Percentiles rank a stretch among this genome's conserved stretches.
Conservation (phyloP, 2,888 invertebrate genomes). For the Oligia latruncula region DNA sequence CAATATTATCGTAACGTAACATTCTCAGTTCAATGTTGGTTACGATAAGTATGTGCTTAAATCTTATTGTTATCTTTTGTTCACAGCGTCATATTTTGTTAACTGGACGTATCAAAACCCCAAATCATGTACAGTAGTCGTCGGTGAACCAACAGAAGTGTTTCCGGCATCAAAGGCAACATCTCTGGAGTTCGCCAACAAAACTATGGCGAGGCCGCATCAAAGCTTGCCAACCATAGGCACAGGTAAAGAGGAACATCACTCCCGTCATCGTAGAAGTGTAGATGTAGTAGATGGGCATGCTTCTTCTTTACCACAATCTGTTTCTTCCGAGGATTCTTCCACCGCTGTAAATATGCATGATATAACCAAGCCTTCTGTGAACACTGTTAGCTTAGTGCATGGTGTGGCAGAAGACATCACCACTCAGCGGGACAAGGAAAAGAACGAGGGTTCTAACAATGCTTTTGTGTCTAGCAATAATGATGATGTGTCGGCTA, state of each 20-base stretch:
- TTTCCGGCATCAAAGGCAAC: constrained; percentile 93
- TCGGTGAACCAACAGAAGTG: constrained; percentile 94
- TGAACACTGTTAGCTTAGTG: constrained; percentile 85
- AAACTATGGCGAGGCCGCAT: constrained; percentile 92
- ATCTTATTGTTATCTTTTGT: constrained; percentile 64
- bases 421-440: constrained; percentile 69
- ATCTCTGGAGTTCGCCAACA: constrained; percentile 92
- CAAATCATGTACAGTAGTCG: constrained; percentile 95
- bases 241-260: constrained; percentile 88
- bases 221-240: constrained; percentile 90
- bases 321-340: constrained; percentile 83
- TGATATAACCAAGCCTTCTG: constrained; percentile 86
- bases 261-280: constrained; percentile 93
- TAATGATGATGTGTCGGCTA: constrained; percentile 73
- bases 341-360: constrained; percentile 86
- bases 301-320: constrained; percentile 85
- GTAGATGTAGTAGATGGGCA: constrained; percentile 92
- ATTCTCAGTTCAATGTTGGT: constrained; percentile 42
- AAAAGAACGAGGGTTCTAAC: constrained; percentile 71
- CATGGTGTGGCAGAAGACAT: constrained; percentile 84
- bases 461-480: constrained; percentile 80
- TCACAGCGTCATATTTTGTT: constrained; percentile 94
- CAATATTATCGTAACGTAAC: constrained; percentile 30
- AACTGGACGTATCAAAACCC: constrained; percentile 96
- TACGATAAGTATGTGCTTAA: constrained; percentile 19